Evolutionary conservation across 2,797 vertebrate species (phyloP).

Genomic region (Anisognathus igniventris): DNA sequence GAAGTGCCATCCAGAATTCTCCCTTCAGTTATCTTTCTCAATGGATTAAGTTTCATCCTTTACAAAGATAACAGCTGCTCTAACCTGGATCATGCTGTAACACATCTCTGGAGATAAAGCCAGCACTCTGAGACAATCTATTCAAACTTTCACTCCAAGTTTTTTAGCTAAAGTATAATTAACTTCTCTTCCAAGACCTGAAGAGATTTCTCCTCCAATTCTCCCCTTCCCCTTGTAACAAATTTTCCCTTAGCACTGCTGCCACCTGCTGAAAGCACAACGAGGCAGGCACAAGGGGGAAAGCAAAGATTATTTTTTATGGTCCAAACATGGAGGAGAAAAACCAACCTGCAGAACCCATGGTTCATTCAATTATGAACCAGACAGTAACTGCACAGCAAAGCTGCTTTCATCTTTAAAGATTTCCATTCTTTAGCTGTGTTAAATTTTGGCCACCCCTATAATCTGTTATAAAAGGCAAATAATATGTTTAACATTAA

Average conservation of each 20-base stretch:
- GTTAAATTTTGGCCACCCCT: background rate
- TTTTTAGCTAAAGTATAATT: background rate
- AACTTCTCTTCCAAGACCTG: background rate
- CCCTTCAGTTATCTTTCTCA: background rate
- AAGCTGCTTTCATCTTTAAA: background rate
- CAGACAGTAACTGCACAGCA: background rate
- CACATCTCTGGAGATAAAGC: background rate
- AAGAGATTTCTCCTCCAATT: background rate
- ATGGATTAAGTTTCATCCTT: background rate
- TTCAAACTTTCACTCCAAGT: background rate
- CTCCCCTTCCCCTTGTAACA: background rate
- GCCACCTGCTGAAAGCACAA: conserved; percentile 51
- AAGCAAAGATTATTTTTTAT: background rate
- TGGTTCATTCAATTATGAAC: background rate
- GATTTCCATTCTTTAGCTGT: background rate
- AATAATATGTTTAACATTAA: background rate
- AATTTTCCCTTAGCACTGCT: conserved; percentile 20
- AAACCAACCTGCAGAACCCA: background rate
- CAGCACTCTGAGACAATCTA: background rate
- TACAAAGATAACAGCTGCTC: background rate
- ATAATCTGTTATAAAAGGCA: background rate
- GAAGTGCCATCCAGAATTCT: background rate
- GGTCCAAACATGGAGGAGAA: background rate
- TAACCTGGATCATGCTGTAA: background rate
- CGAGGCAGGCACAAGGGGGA: background rate